These are phyloP conservation scores for Coleophora deauratella DNA, from an alignment of 2,888 invertebrate species.

Conservation along the genomic window DNA sequence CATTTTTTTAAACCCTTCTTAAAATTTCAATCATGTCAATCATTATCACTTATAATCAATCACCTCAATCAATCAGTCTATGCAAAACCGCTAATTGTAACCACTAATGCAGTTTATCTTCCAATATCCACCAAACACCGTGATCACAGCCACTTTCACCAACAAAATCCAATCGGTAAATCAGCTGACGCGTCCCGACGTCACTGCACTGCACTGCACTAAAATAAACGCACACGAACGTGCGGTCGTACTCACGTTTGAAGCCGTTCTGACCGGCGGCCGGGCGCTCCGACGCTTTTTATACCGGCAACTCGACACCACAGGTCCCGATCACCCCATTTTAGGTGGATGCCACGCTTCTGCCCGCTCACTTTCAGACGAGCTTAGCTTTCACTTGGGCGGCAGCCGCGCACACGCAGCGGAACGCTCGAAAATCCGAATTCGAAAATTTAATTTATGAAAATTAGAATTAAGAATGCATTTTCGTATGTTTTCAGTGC, in stretches of 20 bases:
- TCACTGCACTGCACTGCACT: constrained; percentile 49
- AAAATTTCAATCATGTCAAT: too few species aligned
- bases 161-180: constrained; percentile 44
- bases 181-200: constrained; percentile 37
- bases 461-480: constrained; percentile 1
- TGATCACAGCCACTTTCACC: constrained; percentile 47
- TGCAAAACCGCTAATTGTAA: not conserved
- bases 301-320: constrained; percentile 88
- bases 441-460: too few species aligned
- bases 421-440: not conserved
- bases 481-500: not conserved
- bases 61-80: constrained; percentile 5
- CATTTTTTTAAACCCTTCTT: too few species aligned
- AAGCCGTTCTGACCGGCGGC: constrained; percentile 96
- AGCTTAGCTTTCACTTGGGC: constrained; percentile 69
- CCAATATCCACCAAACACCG: constrained; percentile 37
- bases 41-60: not conserved
- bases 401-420: constrained; percentile 24
- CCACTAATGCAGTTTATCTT: not conserved
- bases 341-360: constrained; percentile 67
- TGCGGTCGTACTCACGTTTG: constrained; percentile 89
- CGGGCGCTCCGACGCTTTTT: constrained; percentile 81
- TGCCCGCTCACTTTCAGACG: constrained; percentile 59
- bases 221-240: constrained; percentile 33
- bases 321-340: constrained; percentile 67